Evolutionary conservation across 2,113 vertebrate genomes (phyloP).

Genomic region (Mormyrus iriodes): DNA sequence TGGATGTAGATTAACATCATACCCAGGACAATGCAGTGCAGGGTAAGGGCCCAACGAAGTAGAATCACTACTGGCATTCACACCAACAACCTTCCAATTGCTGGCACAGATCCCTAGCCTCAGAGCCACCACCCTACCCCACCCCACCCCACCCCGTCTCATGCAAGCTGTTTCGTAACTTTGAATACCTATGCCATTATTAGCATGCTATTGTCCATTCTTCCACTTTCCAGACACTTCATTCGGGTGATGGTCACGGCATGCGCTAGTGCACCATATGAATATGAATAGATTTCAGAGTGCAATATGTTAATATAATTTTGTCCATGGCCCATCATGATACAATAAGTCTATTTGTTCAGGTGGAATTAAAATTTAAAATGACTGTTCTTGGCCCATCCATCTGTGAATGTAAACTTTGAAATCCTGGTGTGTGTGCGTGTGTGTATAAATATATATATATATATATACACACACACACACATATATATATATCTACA

Average conservation of each 20-base stretch:
- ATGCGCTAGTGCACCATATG: background rate
- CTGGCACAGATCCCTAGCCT: no score
- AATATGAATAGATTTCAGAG: constrained; percentile 1
- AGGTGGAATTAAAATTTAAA: background rate
- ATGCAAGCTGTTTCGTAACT: background rate
- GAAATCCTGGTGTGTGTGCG: background rate
- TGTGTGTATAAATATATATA: no score
- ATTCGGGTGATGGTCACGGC: background rate
- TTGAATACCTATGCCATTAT: background rate
- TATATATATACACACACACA: no score
- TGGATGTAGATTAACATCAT: no score
- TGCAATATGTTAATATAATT: background rate
- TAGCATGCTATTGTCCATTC: background rate
- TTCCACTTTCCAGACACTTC: background rate
- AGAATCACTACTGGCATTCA: no score
- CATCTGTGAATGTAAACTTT: background rate
- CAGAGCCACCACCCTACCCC: no score
- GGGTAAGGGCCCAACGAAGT: no score
- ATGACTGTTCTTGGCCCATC: background rate
- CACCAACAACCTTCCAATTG: no score
- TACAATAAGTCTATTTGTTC: background rate
- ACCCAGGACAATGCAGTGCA: no score
- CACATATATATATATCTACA: no score
- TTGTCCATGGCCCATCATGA: background rate
- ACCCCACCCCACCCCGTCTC: no score